Percentiles rank a stretch among this genome's conserved stretches.
phyloP scores from a whole-genome alignment of 2,888 invertebrate genomes.

The Drosophila siamana region DNA sequence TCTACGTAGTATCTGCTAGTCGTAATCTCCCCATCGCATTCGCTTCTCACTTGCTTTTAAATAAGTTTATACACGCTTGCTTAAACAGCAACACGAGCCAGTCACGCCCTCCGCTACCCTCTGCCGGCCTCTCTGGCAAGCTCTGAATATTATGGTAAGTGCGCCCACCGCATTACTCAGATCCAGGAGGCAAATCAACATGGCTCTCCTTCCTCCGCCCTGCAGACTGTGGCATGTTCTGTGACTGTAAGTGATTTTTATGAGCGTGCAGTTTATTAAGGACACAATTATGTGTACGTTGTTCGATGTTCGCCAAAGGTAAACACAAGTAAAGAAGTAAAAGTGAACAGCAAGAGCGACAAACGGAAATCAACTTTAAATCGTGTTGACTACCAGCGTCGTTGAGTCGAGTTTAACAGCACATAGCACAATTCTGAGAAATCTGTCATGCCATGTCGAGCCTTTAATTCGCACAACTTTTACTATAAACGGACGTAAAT shows the following conservation, averaged over 20 bases:
- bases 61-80: slow-evolving; percentile 74
- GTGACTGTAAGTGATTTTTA: slow-evolving; percentile 71
- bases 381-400: background rate
- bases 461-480: background rate
- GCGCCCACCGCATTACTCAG: slow-evolving; percentile 44
- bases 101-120: slow-evolving; percentile 18
- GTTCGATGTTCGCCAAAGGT: slow-evolving; percentile 2
- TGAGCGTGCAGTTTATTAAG: slow-evolving; percentile 60
- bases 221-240: background rate
- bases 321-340: slow-evolving; percentile 16
- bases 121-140: background rate
- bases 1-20: slow-evolving; percentile 19
- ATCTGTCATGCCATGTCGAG: background rate
- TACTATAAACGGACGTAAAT: background rate
- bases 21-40: background rate
- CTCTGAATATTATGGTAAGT: slow-evolving; percentile 58
- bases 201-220: background rate
- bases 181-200: slow-evolving; percentile 24
- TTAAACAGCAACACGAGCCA: slow-evolving; percentile 62
- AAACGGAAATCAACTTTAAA: slow-evolving; percentile 37
- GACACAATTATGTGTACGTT: slow-evolving; percentile 52
- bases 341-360: background rate
- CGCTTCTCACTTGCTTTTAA: slow-evolving; percentile 49
- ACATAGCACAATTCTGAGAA: slow-evolving; percentile 19
- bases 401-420: slow-evolving; percentile 7